Evolutionary conservation across 2,888 invertebrate species (phyloP).

Genomic region (Caenorhabditis uteleia): DNA sequence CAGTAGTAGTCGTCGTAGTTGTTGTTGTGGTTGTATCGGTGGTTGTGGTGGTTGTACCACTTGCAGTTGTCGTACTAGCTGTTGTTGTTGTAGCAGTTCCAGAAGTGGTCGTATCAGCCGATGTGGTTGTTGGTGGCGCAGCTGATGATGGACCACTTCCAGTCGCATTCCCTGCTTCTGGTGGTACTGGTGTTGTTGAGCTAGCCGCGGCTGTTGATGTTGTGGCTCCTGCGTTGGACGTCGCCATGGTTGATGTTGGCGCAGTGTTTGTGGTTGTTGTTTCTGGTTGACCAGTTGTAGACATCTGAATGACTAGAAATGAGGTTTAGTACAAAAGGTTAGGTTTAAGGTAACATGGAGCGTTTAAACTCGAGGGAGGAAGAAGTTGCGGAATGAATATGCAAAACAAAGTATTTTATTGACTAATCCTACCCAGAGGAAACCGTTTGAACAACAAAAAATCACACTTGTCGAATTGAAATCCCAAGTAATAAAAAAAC

Average conservation of each 20-base stretch:
- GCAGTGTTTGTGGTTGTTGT: conserved; percentile 1
- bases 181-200: not conserved
- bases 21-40: conserved; percentile 4
- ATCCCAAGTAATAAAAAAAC: too few species aligned
- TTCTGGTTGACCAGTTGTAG: not conserved
- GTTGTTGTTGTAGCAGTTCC: not conserved
- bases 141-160: too few species aligned
- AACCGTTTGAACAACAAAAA: too few species aligned
- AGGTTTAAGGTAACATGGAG: too few species aligned
- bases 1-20: conserved; percentile 2
- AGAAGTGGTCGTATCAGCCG: not conserved
- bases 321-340: not conserved
- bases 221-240: not conserved
- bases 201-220: not conserved
- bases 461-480: too few species aligned
- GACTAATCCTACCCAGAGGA: too few species aligned
- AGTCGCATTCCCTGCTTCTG: not conserved
- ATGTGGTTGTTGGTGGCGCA: not conserved
- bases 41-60: not conserved
- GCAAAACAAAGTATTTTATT: too few species aligned
- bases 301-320: not conserved
- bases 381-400: too few species aligned
- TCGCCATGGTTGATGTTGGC: not conserved
- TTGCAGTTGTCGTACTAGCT: conserved; percentile 4
- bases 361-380: too few species aligned